These are phyloP conservation scores for Embidobia sp. DNA, from an alignment of 2,888 invertebrate species.

Conservation along the genomic window DNA sequence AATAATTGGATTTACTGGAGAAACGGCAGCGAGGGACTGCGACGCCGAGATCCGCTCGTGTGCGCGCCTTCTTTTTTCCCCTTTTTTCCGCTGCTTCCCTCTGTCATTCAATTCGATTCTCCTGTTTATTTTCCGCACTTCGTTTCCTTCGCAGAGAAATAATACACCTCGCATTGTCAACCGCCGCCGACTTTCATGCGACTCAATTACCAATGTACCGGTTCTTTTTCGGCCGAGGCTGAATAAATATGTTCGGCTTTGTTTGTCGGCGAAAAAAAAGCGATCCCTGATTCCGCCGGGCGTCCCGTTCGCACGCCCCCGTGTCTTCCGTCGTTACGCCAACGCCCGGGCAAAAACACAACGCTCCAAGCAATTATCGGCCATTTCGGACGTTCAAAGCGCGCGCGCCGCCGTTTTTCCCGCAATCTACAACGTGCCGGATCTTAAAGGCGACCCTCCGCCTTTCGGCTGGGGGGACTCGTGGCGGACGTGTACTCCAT, in stretches of 20 bases:
- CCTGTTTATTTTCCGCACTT: constrained; percentile 55
- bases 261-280: not conserved
- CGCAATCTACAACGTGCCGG: constrained; percentile 33
- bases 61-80: constrained; percentile 60
- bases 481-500: constrained; percentile 22
- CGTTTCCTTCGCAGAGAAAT: constrained; percentile 48
- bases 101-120: constrained; percentile 63
- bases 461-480: constrained; percentile 39
- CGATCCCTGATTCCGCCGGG: constrained; percentile 14
- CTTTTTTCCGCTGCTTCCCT: constrained; percentile 46
- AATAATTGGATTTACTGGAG: constrained; percentile 76
- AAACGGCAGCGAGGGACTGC: constrained; percentile 71
- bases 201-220: constrained; percentile 53
- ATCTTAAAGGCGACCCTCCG: constrained; percentile 52
- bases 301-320: not conserved
- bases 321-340: not conserved
- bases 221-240: constrained; percentile 26
- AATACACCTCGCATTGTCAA: constrained; percentile 54
- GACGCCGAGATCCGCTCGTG: constrained; percentile 51
- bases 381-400: constrained; percentile 14
- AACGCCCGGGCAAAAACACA: not conserved
- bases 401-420: constrained; percentile 12
- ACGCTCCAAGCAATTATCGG: constrained; percentile 26
- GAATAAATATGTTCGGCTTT: constrained; percentile 35
- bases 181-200: constrained; percentile 49